phyloP scores from a whole-genome alignment of 1,140 invertebrate species.

The Zaprionus gabonicus region DNA sequence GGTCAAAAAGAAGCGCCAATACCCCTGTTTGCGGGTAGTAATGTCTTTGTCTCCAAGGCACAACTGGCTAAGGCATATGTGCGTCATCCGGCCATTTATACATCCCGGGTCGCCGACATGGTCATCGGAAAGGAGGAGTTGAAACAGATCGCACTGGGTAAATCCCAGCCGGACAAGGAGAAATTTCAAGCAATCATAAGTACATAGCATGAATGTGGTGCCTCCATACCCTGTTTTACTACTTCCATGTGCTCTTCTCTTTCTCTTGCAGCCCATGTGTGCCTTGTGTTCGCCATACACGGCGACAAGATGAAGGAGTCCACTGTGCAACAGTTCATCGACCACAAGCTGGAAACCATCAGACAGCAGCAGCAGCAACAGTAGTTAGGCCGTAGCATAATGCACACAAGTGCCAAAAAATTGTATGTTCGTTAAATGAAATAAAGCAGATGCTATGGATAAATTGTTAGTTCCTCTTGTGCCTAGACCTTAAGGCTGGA shows the following conservation, averaged over 20 bases:
- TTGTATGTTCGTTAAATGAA: conserved; percentile 64
- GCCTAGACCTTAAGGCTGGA: background rate
- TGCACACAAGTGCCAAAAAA: conserved; percentile 26
- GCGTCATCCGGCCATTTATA: conserved; percentile 67
- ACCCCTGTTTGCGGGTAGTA: conserved; percentile 65
- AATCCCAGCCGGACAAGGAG: conserved; percentile 36
- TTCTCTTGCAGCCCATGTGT: conserved; percentile 69
- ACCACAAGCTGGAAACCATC: conserved; percentile 67
- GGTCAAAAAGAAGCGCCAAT: conserved; percentile 40
- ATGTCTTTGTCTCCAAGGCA: conserved; percentile 57
- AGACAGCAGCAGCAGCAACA: conserved; percentile 17
- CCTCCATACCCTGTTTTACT: background rate
- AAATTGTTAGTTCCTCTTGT: conserved; percentile 26
- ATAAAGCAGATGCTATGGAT: conserved; percentile 41
- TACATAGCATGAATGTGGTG: conserved; percentile 29
- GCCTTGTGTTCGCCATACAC: conserved; percentile 72
- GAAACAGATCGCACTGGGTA: conserved; percentile 46
- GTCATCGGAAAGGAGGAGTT: conserved; percentile 72
- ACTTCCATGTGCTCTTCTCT: background rate
- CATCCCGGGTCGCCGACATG: conserved; percentile 70
- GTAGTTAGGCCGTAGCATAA: conserved; percentile 22
- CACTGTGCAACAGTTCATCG: conserved; percentile 60
- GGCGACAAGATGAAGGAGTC: conserved; percentile 50
- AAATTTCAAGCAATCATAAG: conserved; percentile 75
- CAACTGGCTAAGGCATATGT: conserved; percentile 63